Conservation (phyloP, 2,797 vertebrate species). For the Eulemur rubriventer region DNA sequence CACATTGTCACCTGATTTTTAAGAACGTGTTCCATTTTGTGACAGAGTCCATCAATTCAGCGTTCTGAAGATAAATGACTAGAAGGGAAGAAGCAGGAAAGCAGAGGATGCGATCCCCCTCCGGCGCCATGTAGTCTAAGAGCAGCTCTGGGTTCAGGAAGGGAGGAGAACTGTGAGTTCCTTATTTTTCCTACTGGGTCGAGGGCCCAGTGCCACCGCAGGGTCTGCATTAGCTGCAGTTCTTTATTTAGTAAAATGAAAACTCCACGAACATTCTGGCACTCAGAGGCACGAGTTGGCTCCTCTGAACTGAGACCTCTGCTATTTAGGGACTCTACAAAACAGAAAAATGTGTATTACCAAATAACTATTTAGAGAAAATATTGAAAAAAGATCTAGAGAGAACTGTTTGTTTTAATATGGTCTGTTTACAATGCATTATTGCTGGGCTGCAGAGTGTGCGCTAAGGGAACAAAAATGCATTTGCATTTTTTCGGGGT, state of each 20-base stretch:
- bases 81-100: conserved; percentile 21
- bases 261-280: conserved; percentile 75
- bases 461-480: conserved; percentile 86
- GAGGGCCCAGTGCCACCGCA: conserved; percentile 62
- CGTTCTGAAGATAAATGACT: neutral
- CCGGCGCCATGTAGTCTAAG: conserved; percentile 22
- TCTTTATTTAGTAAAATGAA: conserved; percentile 80
- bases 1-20: neutral
- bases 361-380: conserved; percentile 86
- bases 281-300: conserved; percentile 76
- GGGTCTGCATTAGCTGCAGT: conserved; percentile 59
- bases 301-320: conserved; percentile 68
- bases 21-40: neutral
- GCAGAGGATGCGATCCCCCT: neutral
- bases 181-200: conserved; percentile 57
- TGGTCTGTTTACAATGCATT: conserved; percentile 87
- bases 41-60: neutral
- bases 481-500: conserved; percentile 84
- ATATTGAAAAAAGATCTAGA: conserved; percentile 81
- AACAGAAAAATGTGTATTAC: conserved; percentile 84
- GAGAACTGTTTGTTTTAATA: conserved; percentile 85
- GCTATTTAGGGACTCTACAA: conserved; percentile 83
- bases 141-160: neutral
- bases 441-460: conserved; percentile 78
- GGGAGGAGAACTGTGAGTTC: conserved; percentile 42